These are phyloP conservation scores for Cephus pulcher DNA, from an alignment of 2,888 invertebrate genomes.

Conservation along the genomic window DNA sequence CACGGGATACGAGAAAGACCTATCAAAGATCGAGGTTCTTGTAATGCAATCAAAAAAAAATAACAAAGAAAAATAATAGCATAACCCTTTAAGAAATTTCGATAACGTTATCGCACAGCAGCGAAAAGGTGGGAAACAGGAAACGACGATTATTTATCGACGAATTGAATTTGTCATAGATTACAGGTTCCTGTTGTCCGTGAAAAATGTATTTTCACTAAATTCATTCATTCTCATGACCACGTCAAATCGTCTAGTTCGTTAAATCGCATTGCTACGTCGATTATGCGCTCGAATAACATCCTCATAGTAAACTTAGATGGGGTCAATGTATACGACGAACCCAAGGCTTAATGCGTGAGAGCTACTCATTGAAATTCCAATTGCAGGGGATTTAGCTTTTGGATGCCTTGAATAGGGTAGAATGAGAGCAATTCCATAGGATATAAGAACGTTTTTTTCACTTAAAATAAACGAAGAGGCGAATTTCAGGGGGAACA, in stretches of 20 bases:
- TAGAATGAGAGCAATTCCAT: background rate
- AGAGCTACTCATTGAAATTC: background rate
- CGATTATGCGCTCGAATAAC: background rate
- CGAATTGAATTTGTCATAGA: background rate
- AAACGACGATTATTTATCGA: background rate
- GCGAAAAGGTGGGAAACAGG: background rate
- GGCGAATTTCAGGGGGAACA: background rate
- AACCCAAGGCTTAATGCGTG: background rate
- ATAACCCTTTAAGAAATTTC: background rate
- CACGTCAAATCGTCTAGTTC: background rate
- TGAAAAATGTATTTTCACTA: background rate
- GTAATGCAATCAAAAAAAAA: background rate
- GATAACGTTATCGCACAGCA: background rate
- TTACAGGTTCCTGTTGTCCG: too few species aligned
- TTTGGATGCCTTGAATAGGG: background rate
- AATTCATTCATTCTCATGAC: background rate
- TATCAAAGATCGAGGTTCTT: background rate
- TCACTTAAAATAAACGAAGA: background rate
- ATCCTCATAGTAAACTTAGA: background rate
- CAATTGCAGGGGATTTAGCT: background rate
- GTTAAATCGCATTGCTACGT: background rate
- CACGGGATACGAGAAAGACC: background rate
- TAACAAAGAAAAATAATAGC: background rate
- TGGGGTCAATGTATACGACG: background rate
- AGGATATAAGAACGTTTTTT: background rate